Base-by-base conservation (phyloP, 2,797 vertebrate genomes). In the Crocodylus rhombifer region DNA sequence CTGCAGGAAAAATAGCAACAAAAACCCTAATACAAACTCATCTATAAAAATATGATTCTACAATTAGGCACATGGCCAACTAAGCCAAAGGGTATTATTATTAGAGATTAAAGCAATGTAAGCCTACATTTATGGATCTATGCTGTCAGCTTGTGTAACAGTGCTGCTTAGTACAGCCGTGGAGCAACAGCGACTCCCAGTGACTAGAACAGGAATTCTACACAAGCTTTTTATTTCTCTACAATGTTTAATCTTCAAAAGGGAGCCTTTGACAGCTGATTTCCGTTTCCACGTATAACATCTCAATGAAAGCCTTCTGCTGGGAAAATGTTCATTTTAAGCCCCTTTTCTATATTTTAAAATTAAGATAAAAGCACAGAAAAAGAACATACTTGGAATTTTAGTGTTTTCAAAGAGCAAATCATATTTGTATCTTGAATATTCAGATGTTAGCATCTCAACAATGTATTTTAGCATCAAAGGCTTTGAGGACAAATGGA, bases 131-230 rank as follows among this genome's bases (percentile, higher is more conserved):
- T 51, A 69, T 1, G 26, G 14, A 30, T 9, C 12, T 60, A 58
- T 33, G 63, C 61, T 69, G 13, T 11, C 42, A 63, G 42, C 33
- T 73, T 11, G 55, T 28, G 6, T 0, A 4, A 73, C 0, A 28
- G 9, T 1, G 28, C 65, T 82, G 76, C 69, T 86, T 18, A 58
- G 33, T 28, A 8, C 33, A 56, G 15, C 25, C 0, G 5, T 36
- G 77, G 84, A 84, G 80, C 95, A 92, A 92, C 73, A 94, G 87
- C 89, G 96, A 91, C 97, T 80, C 93, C 95, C 82, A 30, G 8
- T 28, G 97, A 57, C 77, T 74, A 15, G 1, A 61, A 60, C 23
- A 9, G 0, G 5, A 75, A 36, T 33, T 71, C 60, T 42, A 51
- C 28, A 57, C 58, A 30, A 36, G 20, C 87, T 62, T 0, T 1